Conservation (phyloP, 2,888 invertebrate species). For the Oligia fasciuncula region DNA sequence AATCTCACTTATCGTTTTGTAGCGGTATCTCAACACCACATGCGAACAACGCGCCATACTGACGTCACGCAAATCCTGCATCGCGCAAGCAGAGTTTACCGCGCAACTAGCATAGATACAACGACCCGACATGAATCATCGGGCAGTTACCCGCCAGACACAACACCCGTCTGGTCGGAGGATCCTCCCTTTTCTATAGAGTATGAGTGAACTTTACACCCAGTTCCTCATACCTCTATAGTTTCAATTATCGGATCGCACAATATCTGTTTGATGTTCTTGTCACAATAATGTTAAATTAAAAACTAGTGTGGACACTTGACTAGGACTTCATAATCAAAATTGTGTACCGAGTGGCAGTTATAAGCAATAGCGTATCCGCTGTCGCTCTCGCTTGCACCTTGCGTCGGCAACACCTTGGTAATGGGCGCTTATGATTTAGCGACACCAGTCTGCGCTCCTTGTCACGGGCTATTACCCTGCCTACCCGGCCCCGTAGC, state of each 20-base stretch:
- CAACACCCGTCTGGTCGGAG: no score
- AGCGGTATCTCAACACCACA: no score
- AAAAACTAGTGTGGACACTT: neutral
- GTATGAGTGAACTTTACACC: no score
- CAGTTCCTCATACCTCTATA: no score
- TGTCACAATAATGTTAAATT: neutral
- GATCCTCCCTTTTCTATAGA: no score
- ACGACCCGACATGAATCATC: no score
- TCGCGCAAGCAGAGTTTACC: no score
- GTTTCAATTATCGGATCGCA: neutral
- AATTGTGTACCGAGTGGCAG: neutral
- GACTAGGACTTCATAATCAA: neutral
- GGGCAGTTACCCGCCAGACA: no score
- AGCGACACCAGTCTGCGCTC: constrained; percentile 57
- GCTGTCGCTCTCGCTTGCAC: constrained; percentile 2
- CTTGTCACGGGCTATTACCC: constrained; percentile 50
- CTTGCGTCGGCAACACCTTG: constrained; percentile 12
- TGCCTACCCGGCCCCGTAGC: constrained; percentile 13
- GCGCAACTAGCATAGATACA: no score
- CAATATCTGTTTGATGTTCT: neutral
- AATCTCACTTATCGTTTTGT: neutral
- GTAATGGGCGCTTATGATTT: constrained; percentile 57
- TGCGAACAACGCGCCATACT: no score
- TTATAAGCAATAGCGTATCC: neutral
- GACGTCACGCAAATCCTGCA: no score